These are phyloP conservation scores for Luperina nickerlii DNA, from an alignment of 2,888 invertebrate species.

Conservation along the genomic window DNA sequence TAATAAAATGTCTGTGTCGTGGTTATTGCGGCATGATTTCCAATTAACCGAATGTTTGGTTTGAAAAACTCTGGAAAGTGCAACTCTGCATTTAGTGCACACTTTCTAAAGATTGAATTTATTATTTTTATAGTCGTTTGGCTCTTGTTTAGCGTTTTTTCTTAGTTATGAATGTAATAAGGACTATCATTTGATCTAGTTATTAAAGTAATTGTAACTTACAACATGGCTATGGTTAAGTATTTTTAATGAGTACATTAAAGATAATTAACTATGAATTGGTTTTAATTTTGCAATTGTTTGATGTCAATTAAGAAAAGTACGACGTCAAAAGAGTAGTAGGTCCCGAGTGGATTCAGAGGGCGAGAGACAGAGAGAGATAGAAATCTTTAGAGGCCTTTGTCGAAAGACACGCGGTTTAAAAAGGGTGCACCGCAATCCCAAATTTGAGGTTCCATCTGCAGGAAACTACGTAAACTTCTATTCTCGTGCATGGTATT, in stretches of 20 bases:
- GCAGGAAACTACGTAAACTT: neutral
- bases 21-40: slow-evolving; percentile 14
- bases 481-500: neutral
- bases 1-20: slow-evolving; percentile 15
- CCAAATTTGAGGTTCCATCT: neutral
- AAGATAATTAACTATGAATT: neutral
- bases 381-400: no score
- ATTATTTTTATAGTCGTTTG: slow-evolving; percentile 6
- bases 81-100: slow-evolving; percentile 30
- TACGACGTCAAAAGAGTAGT: neutral
- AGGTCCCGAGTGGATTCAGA: no score
- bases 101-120: slow-evolving; percentile 25
- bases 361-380: no score
- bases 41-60: slow-evolving; percentile 45
- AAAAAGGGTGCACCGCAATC: no score
- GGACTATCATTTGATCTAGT: neutral
- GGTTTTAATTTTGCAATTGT: neutral
- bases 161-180: neutral
- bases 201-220: neutral
- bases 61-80: slow-evolving; percentile 28
- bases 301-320: neutral
- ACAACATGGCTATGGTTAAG: neutral
- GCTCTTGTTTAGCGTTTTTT: neutral
- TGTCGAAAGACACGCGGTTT: no score
- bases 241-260: neutral